Conservation (phyloP, 1,140 invertebrate genomes). For the Dermatophagoides farinae region DNA sequence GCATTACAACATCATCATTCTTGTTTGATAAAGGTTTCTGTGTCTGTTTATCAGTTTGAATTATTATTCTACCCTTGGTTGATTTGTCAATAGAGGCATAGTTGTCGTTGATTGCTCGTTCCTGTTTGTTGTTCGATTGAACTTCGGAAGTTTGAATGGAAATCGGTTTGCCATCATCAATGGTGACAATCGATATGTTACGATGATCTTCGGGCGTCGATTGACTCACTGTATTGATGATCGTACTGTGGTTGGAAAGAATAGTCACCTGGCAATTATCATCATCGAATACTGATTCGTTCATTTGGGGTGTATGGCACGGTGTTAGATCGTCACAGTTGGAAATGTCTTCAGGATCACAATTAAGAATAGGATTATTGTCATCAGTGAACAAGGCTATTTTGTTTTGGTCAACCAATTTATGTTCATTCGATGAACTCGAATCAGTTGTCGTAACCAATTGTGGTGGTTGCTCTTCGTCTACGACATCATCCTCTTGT, state of each 20-base stretch:
- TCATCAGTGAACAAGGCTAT: too few relatives aligned
- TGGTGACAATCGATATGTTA: conserved; percentile 70
- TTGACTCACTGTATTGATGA: conserved; percentile 14
- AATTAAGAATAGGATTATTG: too few relatives aligned
- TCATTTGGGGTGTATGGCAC: too few relatives aligned
- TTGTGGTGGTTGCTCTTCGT: too few relatives aligned
- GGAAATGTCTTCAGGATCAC: too few relatives aligned
- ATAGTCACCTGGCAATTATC: conserved; percentile 18
- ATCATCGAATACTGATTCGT: neutral
- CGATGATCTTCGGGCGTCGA: conserved; percentile 37
- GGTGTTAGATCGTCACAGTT: too few relatives aligned
- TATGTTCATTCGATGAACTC: too few relatives aligned
- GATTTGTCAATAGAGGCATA: neutral
- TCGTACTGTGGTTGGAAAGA: conserved; percentile 19
- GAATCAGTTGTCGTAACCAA: too few relatives aligned
- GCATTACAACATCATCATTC: neutral
- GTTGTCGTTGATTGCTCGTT: neutral
- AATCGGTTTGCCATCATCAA: conserved; percentile 29
- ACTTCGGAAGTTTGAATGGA: conserved; percentile 6
- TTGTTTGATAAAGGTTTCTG: neutral
- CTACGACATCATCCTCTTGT: neutral
- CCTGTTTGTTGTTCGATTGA: neutral
- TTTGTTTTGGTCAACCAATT: too few relatives aligned
- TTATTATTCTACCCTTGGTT: conserved; percentile 2
- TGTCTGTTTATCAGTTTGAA: conserved; percentile 1